Evolutionary conservation across 2,888 invertebrate species (phyloP), one percentile per base, ranked within the genome.

Genomic region (Helobdella robusta): DNA sequence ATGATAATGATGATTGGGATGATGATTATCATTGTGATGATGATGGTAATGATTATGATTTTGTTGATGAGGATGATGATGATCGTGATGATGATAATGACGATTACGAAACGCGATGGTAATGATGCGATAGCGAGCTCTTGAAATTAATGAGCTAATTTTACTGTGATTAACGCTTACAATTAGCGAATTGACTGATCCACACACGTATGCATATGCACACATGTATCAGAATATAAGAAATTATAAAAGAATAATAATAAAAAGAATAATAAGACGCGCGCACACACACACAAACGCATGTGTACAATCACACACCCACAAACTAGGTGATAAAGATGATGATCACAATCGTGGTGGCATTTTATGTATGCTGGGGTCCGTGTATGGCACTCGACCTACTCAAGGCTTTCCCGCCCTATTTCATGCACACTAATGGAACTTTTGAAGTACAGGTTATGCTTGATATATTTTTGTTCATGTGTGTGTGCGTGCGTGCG

Each of bases 281-380:
- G n/a, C n/a, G n/a, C n/a, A n/a, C n/a, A n/a, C n/a, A n/a, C n/a
- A n/a, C n/a, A n/a, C n/a, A n/a, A n/a, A n/a, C n/a, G n/a, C n/a
- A n/a, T n/a, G n/a, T n/a, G n/a, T n/a, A n/a, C n/a, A n/a, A n/a
- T n/a, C n/a, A n/a, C n/a, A n/a, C n/a, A n/a, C n/a, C n/a, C n/a
- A n/a, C n/a, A 40, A 20, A 18, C 35, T 75, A 83, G 82, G 82
- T 83, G 6, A 83, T 83, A 68, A 82, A 82, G 73, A 83, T 83
- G 82, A 75, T 83, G 66, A 77, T 82, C 11, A 75, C 82, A n/a
- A 81, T 83, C n/a, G 79, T 83, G 28, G 64, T 79, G 1, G 75
- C 82, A 2, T 83, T 83, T 73, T 72, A 82, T 30, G 44, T 81
- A 5, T 81, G 81, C 70, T 83, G 83, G 82, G 82, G 82, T 18